phyloP scores from a whole-genome alignment of 2,888 invertebrate species.

The Cataglyphis rosenhaueri region DNA sequence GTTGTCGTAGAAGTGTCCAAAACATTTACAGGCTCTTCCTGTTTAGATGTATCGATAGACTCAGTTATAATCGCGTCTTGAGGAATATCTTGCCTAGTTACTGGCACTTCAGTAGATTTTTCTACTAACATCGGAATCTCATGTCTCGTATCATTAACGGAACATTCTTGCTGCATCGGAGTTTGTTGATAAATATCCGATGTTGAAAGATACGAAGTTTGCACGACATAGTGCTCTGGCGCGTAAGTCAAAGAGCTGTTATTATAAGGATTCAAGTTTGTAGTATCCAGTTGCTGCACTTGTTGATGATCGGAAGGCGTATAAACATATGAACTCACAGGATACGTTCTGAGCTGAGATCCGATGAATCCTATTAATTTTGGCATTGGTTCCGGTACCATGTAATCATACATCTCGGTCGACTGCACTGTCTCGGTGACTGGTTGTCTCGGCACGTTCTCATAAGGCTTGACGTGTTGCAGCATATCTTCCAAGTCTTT shows the following conservation, averaged over 20 bases:
- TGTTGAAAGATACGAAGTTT: constrained; percentile 78
- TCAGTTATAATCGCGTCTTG: neutral
- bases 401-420: constrained; percentile 85
- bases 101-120: constrained; percentile 47
- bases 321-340: constrained; percentile 80
- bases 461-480: constrained; percentile 57
- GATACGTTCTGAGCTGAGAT: constrained; percentile 86
- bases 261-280: constrained; percentile 72
- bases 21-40: constrained; percentile 47
- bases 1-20: constrained; percentile 1
- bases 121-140: constrained; percentile 23
- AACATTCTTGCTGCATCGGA: constrained; percentile 59
- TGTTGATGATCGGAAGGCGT: constrained; percentile 71
- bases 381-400: constrained; percentile 85
- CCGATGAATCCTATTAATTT: constrained; percentile 86
- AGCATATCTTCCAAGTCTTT: constrained; percentile 70
- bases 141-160: constrained; percentile 23
- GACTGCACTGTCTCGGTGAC: constrained; percentile 40
- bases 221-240: constrained; percentile 78
- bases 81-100: neutral
- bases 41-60: constrained; percentile 21
- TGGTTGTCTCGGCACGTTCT: constrained; percentile 43
- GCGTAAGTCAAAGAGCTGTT: constrained; percentile 75
- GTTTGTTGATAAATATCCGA: constrained; percentile 69
- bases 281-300: constrained; percentile 72